phyloP scores from a whole-genome alignment of 2,888 invertebrate genomes.

The Pristionchus entomophagus region DNA sequence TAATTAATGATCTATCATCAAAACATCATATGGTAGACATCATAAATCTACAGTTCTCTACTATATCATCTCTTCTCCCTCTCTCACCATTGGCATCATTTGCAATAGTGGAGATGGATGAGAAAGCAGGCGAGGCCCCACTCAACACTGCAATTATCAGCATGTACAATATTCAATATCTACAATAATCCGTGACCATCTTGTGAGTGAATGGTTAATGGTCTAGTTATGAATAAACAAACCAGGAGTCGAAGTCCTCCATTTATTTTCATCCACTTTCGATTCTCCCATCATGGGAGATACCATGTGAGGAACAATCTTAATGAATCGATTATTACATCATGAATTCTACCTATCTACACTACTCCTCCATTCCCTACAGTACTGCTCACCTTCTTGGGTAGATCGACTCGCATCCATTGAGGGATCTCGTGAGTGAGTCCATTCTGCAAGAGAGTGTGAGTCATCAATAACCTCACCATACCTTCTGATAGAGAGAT shows the following conservation, averaged over 20 bases:
- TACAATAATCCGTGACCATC: not conserved
- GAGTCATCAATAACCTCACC: not conserved
- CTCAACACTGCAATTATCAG: not conserved
- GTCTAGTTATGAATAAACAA: not conserved
- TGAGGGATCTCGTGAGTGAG: not conserved
- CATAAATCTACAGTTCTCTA: not conserved
- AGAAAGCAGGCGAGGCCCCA: not conserved
- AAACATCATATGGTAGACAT: not conserved
- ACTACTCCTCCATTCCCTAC: not conserved
- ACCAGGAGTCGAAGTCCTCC: not conserved
- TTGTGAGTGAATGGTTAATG: not conserved
- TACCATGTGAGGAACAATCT: no score
- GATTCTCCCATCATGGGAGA: no score
- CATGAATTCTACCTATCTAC: not conserved
- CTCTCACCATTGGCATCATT: not conserved
- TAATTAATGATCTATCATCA: not conserved
- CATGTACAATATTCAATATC: not conserved
- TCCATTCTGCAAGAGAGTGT: not conserved
- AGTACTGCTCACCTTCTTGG: not conserved
- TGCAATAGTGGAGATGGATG: not conserved
- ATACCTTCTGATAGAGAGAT: not conserved
- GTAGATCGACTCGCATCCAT: not conserved
- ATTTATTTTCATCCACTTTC: not conserved
- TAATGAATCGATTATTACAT: not conserved
- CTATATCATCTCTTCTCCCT: not conserved